phyloP scores from a whole-genome alignment of 2,888 invertebrate genomes.

The Caenorhabditis drosophilae region DNA sequence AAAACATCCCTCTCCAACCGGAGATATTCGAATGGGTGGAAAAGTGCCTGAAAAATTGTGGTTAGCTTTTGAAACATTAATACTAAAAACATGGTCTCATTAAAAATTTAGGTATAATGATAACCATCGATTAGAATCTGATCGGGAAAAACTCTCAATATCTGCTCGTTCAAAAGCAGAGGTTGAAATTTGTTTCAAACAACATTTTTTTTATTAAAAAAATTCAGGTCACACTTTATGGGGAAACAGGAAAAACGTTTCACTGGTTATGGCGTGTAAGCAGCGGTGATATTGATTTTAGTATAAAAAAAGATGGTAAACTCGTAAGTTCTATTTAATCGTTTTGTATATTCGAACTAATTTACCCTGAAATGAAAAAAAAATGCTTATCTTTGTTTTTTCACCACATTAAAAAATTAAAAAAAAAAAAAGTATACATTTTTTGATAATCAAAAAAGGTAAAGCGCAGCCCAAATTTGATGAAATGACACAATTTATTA shows the following conservation, averaged over 20 bases:
- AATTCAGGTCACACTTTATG: conserved; percentile 34
- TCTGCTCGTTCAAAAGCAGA: conserved; percentile 51
- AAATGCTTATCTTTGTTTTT: conserved; percentile 12
- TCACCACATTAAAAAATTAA: not conserved
- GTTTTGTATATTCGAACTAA: not conserved
- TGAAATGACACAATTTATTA: too few relatives aligned
- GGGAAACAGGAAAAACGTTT: conserved; percentile 42
- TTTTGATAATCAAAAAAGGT: conserved; percentile 7
- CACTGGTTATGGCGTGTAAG: conserved; percentile 49
- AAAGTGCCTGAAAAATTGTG: conserved; percentile 49
- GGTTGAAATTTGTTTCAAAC: conserved; percentile 14
- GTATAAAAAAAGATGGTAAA: conserved; percentile 38
- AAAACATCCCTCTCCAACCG: conserved; percentile 29
- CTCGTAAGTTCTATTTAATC: conserved; percentile 29
- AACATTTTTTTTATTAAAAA: conserved; percentile 1
- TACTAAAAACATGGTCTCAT: too few relatives aligned
- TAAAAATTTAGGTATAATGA: conserved; percentile 42
- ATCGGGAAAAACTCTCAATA: conserved; percentile 51
- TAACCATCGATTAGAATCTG: conserved; percentile 43
- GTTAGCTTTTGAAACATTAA: conserved; percentile 11
- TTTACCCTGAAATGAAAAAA: too few relatives aligned
- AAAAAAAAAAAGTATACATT: too few relatives aligned
- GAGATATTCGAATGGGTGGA: conserved; percentile 59
- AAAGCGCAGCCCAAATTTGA: too few relatives aligned
- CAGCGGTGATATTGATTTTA: conserved; percentile 54